phyloP scores from a whole-genome alignment of 2,888 invertebrate species.

The Chaetogeoica ovagalla region DNA sequence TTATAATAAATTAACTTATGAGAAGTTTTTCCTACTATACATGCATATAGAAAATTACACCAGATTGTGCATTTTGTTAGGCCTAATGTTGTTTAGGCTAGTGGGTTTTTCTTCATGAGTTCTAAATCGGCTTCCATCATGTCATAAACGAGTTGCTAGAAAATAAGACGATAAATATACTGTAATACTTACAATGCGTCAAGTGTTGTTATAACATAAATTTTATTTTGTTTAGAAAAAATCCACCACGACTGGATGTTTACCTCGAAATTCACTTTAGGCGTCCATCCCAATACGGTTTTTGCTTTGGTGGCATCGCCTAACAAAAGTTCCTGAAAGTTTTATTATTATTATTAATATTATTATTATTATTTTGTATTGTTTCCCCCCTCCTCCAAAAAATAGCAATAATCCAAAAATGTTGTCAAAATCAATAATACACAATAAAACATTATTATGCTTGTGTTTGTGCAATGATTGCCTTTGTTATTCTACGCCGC shows the following conservation, averaged over 20 bases:
- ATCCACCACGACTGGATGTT: background rate
- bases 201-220: background rate
- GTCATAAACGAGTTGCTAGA: conserved; percentile 82
- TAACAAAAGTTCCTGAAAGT: conserved; percentile 75
- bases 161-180: conserved; percentile 51
- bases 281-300: conserved; percentile 82
- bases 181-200: too few species aligned
- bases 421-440: conserved; percentile 44
- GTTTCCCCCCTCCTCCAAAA: background rate
- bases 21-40: too few species aligned
- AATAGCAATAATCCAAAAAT: conserved; percentile 37
- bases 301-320: conserved; percentile 95
- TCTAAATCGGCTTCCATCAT: conserved; percentile 92
- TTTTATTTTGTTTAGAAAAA: background rate
- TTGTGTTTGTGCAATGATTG: conserved; percentile 41
- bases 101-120: conserved; percentile 88
- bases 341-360: too few species aligned
- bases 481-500: conserved; percentile 50
- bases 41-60: too few species aligned
- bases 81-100: conserved; percentile 66
- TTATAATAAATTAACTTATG: too few species aligned
- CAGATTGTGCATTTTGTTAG: too few species aligned
- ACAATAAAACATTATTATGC: conserved; percentile 25
- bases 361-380: too few species aligned
- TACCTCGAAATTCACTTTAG: conserved; percentile 75